Conservation (phyloP, 2,888 invertebrate genomes). For the Colostygia pectinataria region DNA sequence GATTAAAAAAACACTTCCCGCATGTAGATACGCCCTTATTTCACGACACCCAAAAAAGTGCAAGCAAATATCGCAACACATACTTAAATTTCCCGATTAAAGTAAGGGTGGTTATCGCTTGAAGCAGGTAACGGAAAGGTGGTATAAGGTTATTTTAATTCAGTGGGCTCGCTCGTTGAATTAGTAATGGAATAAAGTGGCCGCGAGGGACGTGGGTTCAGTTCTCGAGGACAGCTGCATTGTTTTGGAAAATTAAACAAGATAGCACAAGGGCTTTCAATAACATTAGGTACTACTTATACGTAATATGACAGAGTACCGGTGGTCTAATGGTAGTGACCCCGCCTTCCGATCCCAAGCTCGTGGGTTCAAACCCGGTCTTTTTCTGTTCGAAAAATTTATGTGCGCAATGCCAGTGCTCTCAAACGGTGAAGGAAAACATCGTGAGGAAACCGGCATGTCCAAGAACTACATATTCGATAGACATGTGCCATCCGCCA, state of each 20-base stretch:
- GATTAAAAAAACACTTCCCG: constrained; percentile 76
- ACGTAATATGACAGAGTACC: no score
- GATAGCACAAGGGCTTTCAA: constrained; percentile 4
- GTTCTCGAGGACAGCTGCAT: constrained; percentile 43
- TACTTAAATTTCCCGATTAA: not conserved
- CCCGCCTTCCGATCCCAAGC: no score
- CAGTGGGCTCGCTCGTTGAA: constrained; percentile 62
- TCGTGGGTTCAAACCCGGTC: no score
- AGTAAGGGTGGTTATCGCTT: constrained; percentile 32
- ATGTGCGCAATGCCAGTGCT: no score
- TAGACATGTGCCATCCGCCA: no score
- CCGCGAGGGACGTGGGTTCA: constrained; percentile 56
- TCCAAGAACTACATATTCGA: no score
- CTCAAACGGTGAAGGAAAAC: no score
- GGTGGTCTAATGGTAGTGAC: no score
- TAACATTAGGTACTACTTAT: no score
- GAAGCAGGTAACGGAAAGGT: constrained; percentile 17
- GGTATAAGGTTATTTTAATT: constrained; percentile 59
- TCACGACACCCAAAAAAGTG: constrained; percentile 7
- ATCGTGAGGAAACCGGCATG: no score
- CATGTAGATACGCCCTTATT: constrained; percentile 57
- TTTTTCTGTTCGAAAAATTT: no score
- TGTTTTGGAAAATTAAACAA: constrained; percentile 52
- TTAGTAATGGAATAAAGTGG: constrained; percentile 74
- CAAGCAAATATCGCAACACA: constrained; percentile 21